These are phyloP conservation scores for Lithodes maja DNA, from an alignment of 2,888 invertebrate genomes.

Conservation along the genomic window DNA sequence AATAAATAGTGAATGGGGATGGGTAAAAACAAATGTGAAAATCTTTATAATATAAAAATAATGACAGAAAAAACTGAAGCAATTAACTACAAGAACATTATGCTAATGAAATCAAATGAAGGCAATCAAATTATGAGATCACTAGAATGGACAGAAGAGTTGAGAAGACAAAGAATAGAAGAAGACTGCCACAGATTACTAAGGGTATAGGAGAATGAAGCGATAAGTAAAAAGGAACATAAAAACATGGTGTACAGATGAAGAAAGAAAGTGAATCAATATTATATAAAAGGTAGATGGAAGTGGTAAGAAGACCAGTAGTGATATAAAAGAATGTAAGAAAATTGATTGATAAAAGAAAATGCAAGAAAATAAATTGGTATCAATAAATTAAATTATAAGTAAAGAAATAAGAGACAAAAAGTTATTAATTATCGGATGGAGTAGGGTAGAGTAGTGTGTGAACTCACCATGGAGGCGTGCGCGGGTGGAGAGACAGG, in stretches of 20 bases:
- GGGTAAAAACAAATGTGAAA: too few relatives aligned
- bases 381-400: too few relatives aligned
- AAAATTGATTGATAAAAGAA: neutral
- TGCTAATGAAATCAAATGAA: too few relatives aligned
- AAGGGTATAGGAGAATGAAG: neutral
- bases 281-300: neutral
- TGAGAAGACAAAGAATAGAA: neutral
- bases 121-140: too few relatives aligned
- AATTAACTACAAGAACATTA: too few relatives aligned
- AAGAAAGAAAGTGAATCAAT: neutral
- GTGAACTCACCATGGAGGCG: constrained; percentile 64
- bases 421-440: too few relatives aligned
- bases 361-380: neutral
- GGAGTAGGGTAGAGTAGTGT: neutral
- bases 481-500: constrained; percentile 63
- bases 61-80: too few relatives aligned
- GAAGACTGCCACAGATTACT: neutral
- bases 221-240: neutral
- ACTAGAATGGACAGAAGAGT: too few relatives aligned
- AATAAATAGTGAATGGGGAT: too few relatives aligned
- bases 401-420: neutral
- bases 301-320: neutral
- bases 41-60: too few relatives aligned
- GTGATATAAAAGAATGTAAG: neutral
- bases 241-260: neutral